These are phyloP conservation scores for Anas platyrhynchos DNA, from an alignment of 2,113 vertebrate genomes.

Conservation along the genomic window DNA sequence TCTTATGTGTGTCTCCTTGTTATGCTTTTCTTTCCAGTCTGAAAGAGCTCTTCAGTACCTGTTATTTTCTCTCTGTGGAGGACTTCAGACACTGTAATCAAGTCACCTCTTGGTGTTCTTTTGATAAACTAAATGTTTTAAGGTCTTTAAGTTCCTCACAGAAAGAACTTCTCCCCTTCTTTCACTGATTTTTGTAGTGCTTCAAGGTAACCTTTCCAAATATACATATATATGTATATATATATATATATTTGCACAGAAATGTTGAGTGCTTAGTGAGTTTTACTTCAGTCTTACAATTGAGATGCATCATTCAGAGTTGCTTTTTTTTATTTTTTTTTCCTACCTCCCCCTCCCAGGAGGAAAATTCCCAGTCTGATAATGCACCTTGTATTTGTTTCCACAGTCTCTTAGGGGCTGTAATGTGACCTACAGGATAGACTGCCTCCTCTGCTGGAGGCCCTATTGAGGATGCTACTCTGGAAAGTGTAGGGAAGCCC, in stretches of 20 bases:
- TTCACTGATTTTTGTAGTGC: background rate
- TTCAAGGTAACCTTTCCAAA: background rate
- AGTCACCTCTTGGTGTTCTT: background rate
- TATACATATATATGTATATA: background rate
- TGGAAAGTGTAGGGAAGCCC: background rate
- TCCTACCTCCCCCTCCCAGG: too few species aligned
- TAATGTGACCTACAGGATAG: background rate
- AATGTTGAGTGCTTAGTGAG: background rate
- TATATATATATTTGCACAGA: background rate
- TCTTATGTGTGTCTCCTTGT: background rate
- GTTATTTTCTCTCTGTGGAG: slow-evolving; percentile 12
- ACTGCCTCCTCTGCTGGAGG: background rate
- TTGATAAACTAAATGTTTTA: background rate
- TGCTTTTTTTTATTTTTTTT: background rate
- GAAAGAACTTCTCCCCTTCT: background rate
- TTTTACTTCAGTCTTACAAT: background rate
- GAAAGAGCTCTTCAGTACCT: slow-evolving; percentile 12
- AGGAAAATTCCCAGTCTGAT: background rate
- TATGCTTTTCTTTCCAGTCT: background rate
- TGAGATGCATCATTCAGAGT: background rate
- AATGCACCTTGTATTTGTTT: background rate
- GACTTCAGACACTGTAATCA: slow-evolving; percentile 35
- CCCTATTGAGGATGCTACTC: background rate
- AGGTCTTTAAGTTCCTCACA: background rate
- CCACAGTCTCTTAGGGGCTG: background rate